Evolutionary conservation across 1,140 invertebrate species (phyloP).

Genomic region (Lamellibrachia luymesi): DNA sequence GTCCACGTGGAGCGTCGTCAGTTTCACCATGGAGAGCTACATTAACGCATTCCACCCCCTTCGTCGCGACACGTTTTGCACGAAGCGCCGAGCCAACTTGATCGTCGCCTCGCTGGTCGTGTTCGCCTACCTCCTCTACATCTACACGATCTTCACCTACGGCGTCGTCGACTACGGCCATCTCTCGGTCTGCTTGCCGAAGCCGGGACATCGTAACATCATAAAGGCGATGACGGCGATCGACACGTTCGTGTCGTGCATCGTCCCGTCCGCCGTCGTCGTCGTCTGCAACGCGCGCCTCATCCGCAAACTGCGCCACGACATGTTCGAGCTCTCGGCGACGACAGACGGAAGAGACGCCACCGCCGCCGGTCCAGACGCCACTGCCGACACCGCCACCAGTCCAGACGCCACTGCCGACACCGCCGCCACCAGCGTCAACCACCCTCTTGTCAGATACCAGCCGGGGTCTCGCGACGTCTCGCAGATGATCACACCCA

Average conservation of each 20-base stretch:
- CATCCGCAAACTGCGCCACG: neutral
- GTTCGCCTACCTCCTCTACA: slow-evolving; percentile 18
- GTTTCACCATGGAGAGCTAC: slow-evolving; percentile 27
- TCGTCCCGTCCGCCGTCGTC: slow-evolving; percentile 9
- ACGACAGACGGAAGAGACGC: neutral
- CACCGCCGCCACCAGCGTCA: neutral
- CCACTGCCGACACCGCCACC: neutral
- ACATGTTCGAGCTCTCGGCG: neutral
- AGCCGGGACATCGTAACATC: slow-evolving; percentile 8
- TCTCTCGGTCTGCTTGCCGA: neutral
- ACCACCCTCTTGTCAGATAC: neutral
- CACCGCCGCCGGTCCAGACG: neutral
- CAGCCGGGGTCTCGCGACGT: neutral
- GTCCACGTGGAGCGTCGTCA: slow-evolving; percentile 24
- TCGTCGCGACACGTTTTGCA: slow-evolving; percentile 23
- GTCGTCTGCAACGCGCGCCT: neutral
- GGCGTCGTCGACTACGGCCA: neutral
- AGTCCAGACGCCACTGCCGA: neutral
- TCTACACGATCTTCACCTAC: slow-evolving; percentile 18
- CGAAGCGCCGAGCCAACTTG: slow-evolving; percentile 13
- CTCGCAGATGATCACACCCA: neutral
- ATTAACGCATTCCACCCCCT: slow-evolving; percentile 22
- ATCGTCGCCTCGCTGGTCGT: neutral
- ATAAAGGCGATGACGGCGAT: slow-evolving; percentile 20
- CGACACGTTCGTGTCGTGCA: slow-evolving; percentile 24